Conservation (phyloP, 2,888 invertebrate genomes). For the Alentia gelatinosa region DNA sequence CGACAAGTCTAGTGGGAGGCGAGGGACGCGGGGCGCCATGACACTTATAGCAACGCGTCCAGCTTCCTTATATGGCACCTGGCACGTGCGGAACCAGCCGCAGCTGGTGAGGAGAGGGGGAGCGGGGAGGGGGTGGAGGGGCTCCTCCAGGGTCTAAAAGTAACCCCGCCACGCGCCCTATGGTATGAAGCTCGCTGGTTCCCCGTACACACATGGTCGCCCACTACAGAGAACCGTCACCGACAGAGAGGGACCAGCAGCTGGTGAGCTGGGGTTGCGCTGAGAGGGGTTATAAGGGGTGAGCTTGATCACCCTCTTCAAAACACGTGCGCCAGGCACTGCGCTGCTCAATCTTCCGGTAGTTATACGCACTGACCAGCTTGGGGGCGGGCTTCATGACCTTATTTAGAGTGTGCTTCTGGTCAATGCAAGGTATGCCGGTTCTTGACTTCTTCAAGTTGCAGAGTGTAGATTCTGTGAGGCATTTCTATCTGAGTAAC, state of each 20-base stretch:
- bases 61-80: neutral
- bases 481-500: too few species aligned
- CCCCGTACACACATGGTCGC: neutral
- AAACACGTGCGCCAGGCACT: neutral
- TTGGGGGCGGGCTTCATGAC: neutral
- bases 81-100: neutral
- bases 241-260: neutral
- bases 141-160: slow-evolving; percentile 3
- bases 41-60: slow-evolving; percentile 24
- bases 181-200: neutral
- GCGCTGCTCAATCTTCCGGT: neutral
- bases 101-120: neutral
- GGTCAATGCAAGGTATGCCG: too few species aligned
- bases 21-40: neutral
- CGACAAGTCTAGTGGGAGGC: neutral
- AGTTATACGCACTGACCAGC: neutral
- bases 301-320: too few species aligned
- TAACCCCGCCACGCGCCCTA: neutral
- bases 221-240: neutral
- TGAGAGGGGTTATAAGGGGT: too few species aligned
- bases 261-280: too few species aligned
- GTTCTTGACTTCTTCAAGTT: too few species aligned
- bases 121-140: neutral
- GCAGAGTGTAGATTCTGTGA: too few species aligned
- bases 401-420: neutral